Evolutionary conservation across 2,113 vertebrate genomes (phyloP).

Genomic region (Microcebus ravelobensis): DNA sequence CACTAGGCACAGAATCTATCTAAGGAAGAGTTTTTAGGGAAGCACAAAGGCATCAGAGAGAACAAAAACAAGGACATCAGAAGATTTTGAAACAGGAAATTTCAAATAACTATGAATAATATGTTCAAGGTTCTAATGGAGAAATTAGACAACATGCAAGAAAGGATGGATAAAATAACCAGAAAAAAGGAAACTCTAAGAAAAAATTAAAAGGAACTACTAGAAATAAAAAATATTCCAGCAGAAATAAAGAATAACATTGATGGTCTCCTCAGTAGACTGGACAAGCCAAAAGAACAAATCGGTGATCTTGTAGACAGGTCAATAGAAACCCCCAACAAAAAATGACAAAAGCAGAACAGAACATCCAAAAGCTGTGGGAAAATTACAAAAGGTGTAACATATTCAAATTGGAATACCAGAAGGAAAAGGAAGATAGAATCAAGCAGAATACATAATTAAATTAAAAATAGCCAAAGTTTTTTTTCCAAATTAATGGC

Average conservation of each 20-base stretch:
- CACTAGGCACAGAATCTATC: neutral
- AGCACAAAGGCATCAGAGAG: neutral
- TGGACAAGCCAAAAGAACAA: neutral
- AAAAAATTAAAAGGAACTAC: neutral
- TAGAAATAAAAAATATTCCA: neutral
- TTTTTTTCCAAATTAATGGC: neutral
- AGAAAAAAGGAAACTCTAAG: neutral
- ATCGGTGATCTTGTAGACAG: neutral
- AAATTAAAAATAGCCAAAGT: neutral
- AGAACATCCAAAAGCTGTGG: neutral
- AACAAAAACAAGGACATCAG: neutral
- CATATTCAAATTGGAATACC: neutral
- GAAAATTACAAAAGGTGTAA: neutral
- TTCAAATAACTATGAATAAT: neutral
- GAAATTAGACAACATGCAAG: neutral
- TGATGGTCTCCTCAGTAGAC: neutral
- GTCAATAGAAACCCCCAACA: neutral
- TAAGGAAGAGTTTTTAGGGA: neutral
- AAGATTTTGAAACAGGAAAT: neutral
- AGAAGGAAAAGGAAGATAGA: neutral
- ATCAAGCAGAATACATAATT: neutral
- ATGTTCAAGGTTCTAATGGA: neutral
- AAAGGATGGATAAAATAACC: neutral
- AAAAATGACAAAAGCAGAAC: neutral
- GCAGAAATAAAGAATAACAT: neutral